These are phyloP conservation scores for Cydia strobilella DNA, from an alignment of 1,140 invertebrate species.

Conservation along the genomic window DNA sequence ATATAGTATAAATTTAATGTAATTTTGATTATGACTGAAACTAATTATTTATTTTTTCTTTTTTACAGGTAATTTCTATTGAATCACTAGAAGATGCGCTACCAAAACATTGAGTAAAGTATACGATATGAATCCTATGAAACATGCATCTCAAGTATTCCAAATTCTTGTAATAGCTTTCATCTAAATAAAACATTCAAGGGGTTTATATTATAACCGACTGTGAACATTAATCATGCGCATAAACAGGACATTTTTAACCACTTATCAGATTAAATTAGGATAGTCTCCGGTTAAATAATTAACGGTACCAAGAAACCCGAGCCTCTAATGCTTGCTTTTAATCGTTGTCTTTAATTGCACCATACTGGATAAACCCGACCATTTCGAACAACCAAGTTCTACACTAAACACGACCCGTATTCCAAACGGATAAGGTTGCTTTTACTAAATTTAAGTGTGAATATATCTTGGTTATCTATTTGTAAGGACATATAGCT, in stretches of 20 bases:
- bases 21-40: background rate
- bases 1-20: background rate
- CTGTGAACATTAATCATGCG: conserved; percentile 12
- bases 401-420: background rate
- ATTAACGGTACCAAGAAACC: conserved; percentile 56
- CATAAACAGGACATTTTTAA: conserved; percentile 22
- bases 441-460: background rate
- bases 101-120: background rate
- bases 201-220: background rate
- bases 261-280: conserved; percentile 43
- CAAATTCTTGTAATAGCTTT: conserved; percentile 5
- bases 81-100: background rate
- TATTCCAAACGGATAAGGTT: background rate
- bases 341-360: conserved; percentile 57
- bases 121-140: background rate
- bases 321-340: conserved; percentile 50
- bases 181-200: conserved; percentile 3
- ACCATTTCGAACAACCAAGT: conserved; percentile 2
- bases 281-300: conserved; percentile 51
- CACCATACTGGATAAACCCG: conserved; percentile 36
- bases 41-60: background rate
- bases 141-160: background rate
- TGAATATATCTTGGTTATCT: background rate
- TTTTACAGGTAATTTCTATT: conserved; percentile 8
- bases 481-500: conserved; percentile 23